phyloP scores from a whole-genome alignment of 2,113 vertebrate genomes.

The Edolisoma coerulescens region DNA sequence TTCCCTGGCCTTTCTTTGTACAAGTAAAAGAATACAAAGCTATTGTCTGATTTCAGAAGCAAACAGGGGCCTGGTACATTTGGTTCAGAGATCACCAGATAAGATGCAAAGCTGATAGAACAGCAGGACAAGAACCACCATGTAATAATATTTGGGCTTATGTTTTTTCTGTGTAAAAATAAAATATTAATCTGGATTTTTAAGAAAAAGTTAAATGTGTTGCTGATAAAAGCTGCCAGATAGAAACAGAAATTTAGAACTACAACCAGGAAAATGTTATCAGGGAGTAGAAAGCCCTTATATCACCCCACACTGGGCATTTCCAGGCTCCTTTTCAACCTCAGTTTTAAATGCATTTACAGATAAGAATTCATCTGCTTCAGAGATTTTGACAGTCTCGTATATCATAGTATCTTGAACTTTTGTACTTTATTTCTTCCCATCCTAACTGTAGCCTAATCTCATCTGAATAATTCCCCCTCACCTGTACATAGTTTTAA shows the following conservation, averaged over 20 bases:
- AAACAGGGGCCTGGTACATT: not conserved
- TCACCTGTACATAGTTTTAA: not conserved
- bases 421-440: not conserved
- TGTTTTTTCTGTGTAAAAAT: not conserved
- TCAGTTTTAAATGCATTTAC: not conserved
- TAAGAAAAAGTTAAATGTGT: not conserved
- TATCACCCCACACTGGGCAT: not conserved
- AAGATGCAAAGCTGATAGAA: not conserved
- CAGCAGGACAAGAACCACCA: rapidly evolving
- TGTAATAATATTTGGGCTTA: not conserved
- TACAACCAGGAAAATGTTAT: not conserved
- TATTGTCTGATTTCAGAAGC: not conserved
- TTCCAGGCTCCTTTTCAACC: not conserved
- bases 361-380: not conserved
- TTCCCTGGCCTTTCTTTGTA: not conserved
- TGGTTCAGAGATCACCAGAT: not conserved
- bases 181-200: not conserved
- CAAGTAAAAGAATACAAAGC: not conserved
- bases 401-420: not conserved
- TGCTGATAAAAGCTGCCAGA: not conserved
- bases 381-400: not conserved
- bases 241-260: not conserved
- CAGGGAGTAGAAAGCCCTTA: not conserved
- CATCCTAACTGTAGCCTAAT: not conserved
- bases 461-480: not conserved